A percentile compares a stretch with the other conserved stretches of the same genome.
Evolutionary conservation across 2,113 vertebrate species (phyloP).

Genomic region (Xyrauchen texanus): DNA sequence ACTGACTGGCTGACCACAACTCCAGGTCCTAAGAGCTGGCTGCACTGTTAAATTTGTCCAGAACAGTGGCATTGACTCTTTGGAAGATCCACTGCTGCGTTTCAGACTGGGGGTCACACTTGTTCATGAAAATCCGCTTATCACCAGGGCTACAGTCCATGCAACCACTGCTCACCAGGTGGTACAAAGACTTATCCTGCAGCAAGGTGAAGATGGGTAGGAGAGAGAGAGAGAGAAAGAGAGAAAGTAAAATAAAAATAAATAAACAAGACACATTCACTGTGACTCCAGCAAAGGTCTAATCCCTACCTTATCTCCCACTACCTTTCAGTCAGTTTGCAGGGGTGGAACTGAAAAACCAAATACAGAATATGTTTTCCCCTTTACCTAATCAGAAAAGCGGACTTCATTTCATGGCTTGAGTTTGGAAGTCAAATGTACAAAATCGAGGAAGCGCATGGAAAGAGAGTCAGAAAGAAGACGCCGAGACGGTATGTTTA

Average conservation of each 20-base stretch:
- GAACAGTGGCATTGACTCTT: conserved; percentile 84
- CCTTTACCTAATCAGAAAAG: conserved; percentile 33
- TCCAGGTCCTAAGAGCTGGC: conserved; percentile 54
- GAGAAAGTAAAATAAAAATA: conserved; percentile 10
- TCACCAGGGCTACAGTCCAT: conserved; percentile 85
- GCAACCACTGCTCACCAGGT: conserved; percentile 86
- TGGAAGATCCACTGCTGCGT: conserved; percentile 92
- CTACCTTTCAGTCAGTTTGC: conserved; percentile 43
- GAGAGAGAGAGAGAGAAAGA: conserved; percentile 20
- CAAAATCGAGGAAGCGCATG: neutral
- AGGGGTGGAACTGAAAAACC: conserved; percentile 8
- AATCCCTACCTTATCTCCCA: conserved; percentile 46
- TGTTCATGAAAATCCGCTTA: conserved; percentile 92
- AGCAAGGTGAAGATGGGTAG: conserved; percentile 35
- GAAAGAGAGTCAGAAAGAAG: neutral
- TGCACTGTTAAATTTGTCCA: conserved; percentile 81
- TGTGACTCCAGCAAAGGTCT: conserved; percentile 6
- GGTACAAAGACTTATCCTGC: conserved; percentile 87
- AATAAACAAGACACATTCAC: conserved; percentile 31
- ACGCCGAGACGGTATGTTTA: too few relatives aligned
- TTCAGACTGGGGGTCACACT: conserved; percentile 84
- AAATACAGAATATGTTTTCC: neutral
- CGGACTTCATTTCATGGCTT: conserved; percentile 32
- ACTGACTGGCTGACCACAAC: conserved; percentile 36
- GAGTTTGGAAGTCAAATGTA: conserved; percentile 28